Conservation (phyloP, 1,140 invertebrate genomes). For the Vanessa atalanta region DNA sequence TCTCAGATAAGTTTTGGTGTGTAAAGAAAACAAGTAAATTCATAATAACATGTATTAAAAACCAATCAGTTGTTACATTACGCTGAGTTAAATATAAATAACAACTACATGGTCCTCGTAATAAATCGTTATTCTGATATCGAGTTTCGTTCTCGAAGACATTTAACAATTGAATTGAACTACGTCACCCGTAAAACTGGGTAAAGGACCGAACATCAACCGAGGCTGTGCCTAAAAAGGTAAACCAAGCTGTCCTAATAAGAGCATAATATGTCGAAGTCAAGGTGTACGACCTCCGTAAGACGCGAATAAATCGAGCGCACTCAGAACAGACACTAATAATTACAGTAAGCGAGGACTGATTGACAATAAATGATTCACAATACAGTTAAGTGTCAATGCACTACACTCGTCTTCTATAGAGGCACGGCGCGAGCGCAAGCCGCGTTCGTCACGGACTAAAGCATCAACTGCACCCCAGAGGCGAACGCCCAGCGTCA, state of each 20-base stretch:
- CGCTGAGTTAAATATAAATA: constrained; percentile 63
- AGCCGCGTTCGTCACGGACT: constrained; percentile 63
- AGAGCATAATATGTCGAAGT: constrained; percentile 65
- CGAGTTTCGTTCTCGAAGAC: constrained; percentile 79
- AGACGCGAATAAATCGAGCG: constrained; percentile 56
- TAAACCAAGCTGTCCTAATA: constrained; percentile 65
- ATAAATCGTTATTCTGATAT: constrained; percentile 82
- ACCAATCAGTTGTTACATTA: constrained; percentile 20
- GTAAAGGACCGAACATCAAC: constrained; percentile 65
- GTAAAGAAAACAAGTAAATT: constrained; percentile 31
- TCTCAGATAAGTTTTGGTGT: neutral
- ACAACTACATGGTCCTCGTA: constrained; percentile 79
- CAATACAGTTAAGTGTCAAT: constrained; percentile 77
- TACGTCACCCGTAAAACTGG: constrained; percentile 65
- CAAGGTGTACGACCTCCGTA: constrained; percentile 72
- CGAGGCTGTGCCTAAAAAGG: constrained; percentile 73
- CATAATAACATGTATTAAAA: constrained; percentile 30
- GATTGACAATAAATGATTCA: constrained; percentile 72
- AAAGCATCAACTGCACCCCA: constrained; percentile 64
- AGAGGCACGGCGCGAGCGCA: constrained; percentile 58
- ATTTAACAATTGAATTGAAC: constrained; percentile 53
- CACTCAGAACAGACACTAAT: constrained; percentile 72
- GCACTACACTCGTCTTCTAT: constrained; percentile 72
- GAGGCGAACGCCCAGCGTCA: constrained; percentile 64
- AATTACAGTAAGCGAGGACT: constrained; percentile 54